Evolutionary conservation across 2,888 invertebrate genomes (phyloP).

Genomic region (Masnerella sp.): DNA sequence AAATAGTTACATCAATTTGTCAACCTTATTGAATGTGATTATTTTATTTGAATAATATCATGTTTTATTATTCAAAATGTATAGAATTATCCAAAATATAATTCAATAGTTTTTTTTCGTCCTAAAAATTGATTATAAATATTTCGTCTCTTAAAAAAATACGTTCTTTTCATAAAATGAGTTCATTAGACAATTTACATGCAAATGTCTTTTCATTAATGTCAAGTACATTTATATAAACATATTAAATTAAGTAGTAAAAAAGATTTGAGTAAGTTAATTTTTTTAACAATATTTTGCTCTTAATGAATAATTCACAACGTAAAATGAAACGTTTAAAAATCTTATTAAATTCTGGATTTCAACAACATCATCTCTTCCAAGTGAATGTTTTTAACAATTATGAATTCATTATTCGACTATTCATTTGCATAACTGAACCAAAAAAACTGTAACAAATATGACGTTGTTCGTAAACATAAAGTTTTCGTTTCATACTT

Average conservation of each 20-base stretch:
- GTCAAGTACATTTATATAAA: constrained; percentile 5
- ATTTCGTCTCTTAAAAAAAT: no score
- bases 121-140: no score
- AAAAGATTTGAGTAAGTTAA: constrained; percentile 1
- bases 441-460: neutral
- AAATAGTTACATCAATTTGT: neutral
- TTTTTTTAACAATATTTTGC: neutral
- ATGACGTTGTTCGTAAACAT: no score
- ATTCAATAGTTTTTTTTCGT: no score
- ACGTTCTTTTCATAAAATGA: neutral
- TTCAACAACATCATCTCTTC: constrained; percentile 5
- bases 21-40: neutral
- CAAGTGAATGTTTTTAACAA: constrained; percentile 23
- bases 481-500: no score
- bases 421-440: constrained; percentile 22
- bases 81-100: no score
- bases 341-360: constrained; percentile 12
- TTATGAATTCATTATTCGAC: constrained; percentile 9
- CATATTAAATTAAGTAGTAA: neutral
- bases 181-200: neutral
- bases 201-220: constrained; percentile 3
- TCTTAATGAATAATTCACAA: constrained; percentile 2
- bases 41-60: no score
- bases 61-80: no score
- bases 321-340: no score